Conservation (phyloP, 2,888 invertebrate species). For the Hecatera dysodea region DNA sequence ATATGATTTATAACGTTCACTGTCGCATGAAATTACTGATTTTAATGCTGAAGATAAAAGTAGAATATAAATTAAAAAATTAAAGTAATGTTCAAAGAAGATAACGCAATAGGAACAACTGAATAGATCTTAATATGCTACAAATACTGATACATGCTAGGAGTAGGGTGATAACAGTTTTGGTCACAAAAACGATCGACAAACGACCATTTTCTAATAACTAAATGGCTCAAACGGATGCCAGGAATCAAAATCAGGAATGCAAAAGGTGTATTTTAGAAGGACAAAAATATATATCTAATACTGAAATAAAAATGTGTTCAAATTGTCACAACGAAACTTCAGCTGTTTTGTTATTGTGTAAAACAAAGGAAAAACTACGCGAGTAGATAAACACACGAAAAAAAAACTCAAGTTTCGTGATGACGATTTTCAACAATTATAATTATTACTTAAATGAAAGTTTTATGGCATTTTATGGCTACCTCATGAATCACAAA, state of each 20-base stretch:
- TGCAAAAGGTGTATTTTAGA: conserved; percentile 78
- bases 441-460: conserved; percentile 71
- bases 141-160: conserved; percentile 88
- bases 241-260: conserved; percentile 82
- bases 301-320: conserved; percentile 76
- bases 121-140: conserved; percentile 82
- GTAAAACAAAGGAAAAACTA: neutral
- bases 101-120: conserved; percentile 84
- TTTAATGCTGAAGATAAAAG: conserved; percentile 42
- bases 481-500: conserved; percentile 90
- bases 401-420: conserved; percentile 14
- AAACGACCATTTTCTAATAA: conserved; percentile 71
- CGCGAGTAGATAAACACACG: neutral
- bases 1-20: neutral
- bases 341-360: neutral
- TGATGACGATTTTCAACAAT: conserved; percentile 45
- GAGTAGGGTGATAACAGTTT: conserved; percentile 79
- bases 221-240: conserved; percentile 76
- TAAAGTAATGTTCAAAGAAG: conserved; percentile 64
- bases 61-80: conserved; percentile 57
- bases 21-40: neutral
- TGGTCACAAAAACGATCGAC: conserved; percentile 73
- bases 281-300: conserved; percentile 72
- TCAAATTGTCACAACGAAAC: conserved; percentile 13
- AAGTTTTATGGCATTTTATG: conserved; percentile 88